Evolutionary conservation across 2,888 invertebrate species (phyloP).

Genomic region (Rhingia rostrata): DNA sequence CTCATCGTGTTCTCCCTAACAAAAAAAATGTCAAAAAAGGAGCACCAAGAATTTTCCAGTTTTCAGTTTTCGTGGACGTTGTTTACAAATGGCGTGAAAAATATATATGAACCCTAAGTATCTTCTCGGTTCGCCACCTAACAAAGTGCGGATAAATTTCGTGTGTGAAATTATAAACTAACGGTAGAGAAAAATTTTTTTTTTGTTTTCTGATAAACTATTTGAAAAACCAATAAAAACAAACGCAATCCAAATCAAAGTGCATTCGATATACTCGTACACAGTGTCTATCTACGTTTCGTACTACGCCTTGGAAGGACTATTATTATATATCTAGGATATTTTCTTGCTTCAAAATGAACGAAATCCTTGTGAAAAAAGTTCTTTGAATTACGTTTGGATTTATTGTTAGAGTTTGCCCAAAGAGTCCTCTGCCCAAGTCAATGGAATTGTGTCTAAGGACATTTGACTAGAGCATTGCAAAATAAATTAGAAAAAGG

Average conservation of each 20-base stretch:
- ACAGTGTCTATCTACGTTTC: conserved; percentile 29
- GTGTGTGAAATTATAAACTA: conserved; percentile 23
- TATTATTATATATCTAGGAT: background rate
- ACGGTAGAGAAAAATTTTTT: conserved; percentile 4
- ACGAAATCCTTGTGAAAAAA: conserved; percentile 14
- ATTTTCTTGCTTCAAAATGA: conserved; percentile 6
- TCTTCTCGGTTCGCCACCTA: conserved; percentile 45
- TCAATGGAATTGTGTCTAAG: conserved; percentile 45
- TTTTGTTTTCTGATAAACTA: background rate
- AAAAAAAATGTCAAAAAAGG: conserved; percentile 66
- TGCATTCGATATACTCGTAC: conserved; percentile 17
- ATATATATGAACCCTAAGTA: conserved; percentile 50
- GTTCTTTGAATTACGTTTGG: conserved; percentile 39
- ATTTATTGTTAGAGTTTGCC: conserved; percentile 24
- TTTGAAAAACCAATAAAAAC: conserved; percentile 18
- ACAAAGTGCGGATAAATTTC: conserved; percentile 60
- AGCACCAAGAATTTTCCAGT: conserved; percentile 60
- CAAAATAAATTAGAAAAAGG: conserved; percentile 59
- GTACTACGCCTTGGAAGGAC: conserved; percentile 40
- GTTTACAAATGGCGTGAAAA: conserved; percentile 73
- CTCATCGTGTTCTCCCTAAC: conserved; percentile 32
- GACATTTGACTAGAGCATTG: conserved; percentile 37
- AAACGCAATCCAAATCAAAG: conserved; percentile 42
- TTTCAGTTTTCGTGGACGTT: conserved; percentile 72
- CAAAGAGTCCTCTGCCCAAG: conserved; percentile 14